Evolutionary conservation across 2,797 vertebrate genomes (phyloP).

Genomic region (Tympanoctomys barrerae): DNA sequence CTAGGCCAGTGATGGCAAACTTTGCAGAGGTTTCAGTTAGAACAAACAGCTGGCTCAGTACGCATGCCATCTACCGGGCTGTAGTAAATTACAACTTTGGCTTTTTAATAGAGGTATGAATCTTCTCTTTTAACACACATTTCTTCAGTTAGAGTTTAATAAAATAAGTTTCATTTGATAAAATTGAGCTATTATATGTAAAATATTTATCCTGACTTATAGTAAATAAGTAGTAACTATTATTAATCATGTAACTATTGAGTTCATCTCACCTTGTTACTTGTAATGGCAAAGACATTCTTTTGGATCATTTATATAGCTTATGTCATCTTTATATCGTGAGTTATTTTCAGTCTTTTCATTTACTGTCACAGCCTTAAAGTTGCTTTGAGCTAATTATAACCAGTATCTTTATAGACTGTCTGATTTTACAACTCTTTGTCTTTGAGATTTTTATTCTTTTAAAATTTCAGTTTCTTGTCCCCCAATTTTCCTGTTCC

Average conservation of each 20-base stretch:
- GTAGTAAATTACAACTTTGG: neutral
- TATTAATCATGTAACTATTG: neutral
- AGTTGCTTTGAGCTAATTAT: slow-evolving; percentile 5
- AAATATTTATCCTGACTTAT: slow-evolving; percentile 28
- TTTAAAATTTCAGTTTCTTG: slow-evolving; percentile 37
- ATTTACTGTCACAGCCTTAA: slow-evolving; percentile 47
- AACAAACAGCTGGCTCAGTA: neutral
- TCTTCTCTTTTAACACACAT: neutral
- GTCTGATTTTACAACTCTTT: slow-evolving; percentile 48
- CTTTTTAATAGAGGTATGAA: slow-evolving; percentile 17
- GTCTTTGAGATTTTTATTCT: slow-evolving; percentile 47
- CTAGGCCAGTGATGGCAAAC: neutral
- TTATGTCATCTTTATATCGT: slow-evolving; percentile 24
- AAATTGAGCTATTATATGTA: slow-evolving; percentile 17
- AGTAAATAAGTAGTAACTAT: slow-evolving; percentile 9
- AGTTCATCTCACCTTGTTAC: slow-evolving; percentile 11
- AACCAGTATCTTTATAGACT: slow-evolving; percentile 18
- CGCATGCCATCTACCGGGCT: neutral
- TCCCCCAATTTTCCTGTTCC: neutral
- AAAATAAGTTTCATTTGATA: slow-evolving; percentile 10
- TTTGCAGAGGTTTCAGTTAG: neutral
- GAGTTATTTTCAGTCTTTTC: slow-evolving; percentile 57
- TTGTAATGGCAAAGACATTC: neutral
- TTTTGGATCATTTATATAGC: slow-evolving; percentile 40
- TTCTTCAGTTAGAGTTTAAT: neutral